phyloP scores from a whole-genome alignment of 2,113 vertebrate genomes.

The Acanthisitta chloris region DNA sequence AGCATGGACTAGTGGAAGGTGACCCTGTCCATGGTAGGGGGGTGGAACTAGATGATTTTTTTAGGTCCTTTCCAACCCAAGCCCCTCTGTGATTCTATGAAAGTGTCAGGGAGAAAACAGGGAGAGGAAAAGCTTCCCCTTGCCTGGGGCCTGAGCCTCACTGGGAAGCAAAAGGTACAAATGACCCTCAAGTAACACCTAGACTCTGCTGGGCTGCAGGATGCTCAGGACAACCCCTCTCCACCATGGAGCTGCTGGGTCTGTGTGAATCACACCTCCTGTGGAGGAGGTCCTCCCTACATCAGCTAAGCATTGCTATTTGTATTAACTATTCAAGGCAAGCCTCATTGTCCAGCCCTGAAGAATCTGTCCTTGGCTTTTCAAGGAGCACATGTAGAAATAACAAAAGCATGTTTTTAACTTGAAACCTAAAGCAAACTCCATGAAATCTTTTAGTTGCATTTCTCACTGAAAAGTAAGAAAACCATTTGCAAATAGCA shows the following conservation, averaged over 20 bases:
- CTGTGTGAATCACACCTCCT: background rate
- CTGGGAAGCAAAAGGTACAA: background rate
- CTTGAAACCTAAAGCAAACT: background rate
- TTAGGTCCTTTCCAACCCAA: background rate
- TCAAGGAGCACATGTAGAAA: background rate
- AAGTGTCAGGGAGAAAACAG: background rate
- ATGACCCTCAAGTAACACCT: background rate
- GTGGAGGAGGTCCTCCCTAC: fast-evolving
- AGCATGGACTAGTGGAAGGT: background rate
- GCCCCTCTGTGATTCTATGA: background rate
- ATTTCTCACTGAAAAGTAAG: background rate
- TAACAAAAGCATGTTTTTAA: background rate
- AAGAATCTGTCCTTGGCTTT: background rate
- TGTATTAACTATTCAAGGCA: background rate
- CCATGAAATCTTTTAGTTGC: background rate
- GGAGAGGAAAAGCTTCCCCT: background rate
- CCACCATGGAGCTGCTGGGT: background rate
- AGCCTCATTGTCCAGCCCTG: background rate
- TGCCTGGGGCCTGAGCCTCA: background rate
- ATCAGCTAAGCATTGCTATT: background rate
- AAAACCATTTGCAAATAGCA: background rate
- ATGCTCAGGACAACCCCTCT: background rate
- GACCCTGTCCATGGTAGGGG: background rate
- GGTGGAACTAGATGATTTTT: background rate
- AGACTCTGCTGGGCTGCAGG: fast-evolving